A percentile compares a stretch with the other conserved stretches of the same genome.
phyloP scores from a whole-genome alignment of 2,113 vertebrate genomes.

The Callorhinus ursinus region DNA sequence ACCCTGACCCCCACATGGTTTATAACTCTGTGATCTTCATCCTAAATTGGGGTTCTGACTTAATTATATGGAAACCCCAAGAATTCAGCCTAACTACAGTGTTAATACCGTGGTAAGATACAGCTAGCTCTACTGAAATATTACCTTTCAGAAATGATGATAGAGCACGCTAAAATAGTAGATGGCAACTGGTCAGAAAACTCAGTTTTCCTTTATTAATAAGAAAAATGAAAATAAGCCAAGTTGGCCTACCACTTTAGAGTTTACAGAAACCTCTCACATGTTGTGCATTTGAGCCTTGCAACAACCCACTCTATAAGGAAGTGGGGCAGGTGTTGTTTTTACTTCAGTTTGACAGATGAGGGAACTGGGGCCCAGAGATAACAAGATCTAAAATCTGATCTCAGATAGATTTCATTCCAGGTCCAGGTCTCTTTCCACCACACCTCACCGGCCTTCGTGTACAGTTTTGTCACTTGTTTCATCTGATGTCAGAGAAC shows the following conservation, averaged over 20 bases:
- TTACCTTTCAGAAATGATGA: not conserved
- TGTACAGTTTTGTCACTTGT: not conserved
- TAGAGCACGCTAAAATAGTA: not conserved
- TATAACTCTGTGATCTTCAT: not conserved
- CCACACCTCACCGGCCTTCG: not conserved
- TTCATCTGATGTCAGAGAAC: not conserved
- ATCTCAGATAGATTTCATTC: not conserved
- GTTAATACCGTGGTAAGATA: not conserved
- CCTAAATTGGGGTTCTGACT: not conserved
- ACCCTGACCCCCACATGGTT: not conserved
- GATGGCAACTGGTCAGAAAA: not conserved
- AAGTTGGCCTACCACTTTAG: not conserved
- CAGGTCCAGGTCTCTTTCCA: not conserved
- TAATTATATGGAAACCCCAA: not conserved
- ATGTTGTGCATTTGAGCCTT: not conserved
- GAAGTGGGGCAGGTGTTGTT: not conserved
- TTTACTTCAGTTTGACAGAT: not conserved
- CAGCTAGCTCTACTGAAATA: not conserved
- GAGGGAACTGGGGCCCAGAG: not conserved
- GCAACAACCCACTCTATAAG: not conserved
- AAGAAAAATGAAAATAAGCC: not conserved
- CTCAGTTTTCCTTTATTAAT: not conserved
- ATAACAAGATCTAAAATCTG: not conserved
- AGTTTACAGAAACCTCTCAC: not conserved
- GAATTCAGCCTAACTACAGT: not conserved